Base-by-base conservation (phyloP, 2,888 invertebrate genomes). In the Hecatera dysodea region DNA sequence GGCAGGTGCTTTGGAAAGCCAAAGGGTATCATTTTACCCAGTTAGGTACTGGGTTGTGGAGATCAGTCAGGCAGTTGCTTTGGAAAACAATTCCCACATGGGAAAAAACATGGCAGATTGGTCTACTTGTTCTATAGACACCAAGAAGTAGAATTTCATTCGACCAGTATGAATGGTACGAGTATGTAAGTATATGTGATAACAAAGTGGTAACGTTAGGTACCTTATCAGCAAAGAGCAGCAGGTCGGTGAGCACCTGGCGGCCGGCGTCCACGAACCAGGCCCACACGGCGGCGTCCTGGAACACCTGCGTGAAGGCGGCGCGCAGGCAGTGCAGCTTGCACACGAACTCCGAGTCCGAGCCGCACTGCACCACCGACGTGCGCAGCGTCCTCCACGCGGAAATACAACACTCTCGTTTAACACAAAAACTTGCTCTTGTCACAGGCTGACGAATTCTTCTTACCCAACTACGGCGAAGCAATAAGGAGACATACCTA, bases 261-360 rank as follows among this genome's bases (percentile, higher is more conserved):
- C 98, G 96, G 22, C 99, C 99, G 67, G 98, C 97, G 93, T 98
- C 98, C 68, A 97, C 97, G 90, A 99, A 98, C 98, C 98, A 99
- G 52, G 97, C 96, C 89, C 98, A 97, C 66, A 97, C 97, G 9
- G 96, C 95, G 9, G 97, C 96, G 89, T 96, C 97, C 80, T 97
- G 96, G 90, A 99, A 98, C 83, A 98, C 95, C 88, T 97, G 97
- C 89, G 98, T 97, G 92, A 99, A 98, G 50, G 99, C 99, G 73
- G 98, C 96, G 67, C 99, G 97, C 80, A 99, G 95, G 90, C 99
- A 99, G 90, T 99, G 98, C 78, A 99, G 96, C 96, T 99, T 99
- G 66, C 99, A 99, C 84, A 99, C 96, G 96, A 99, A 99, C 94
- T 99, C 99, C 0, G 98, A 97, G 92, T 99, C 99, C 4, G 98